Percentiles rank a stretch among this genome's conserved stretches.
Evolutionary conservation across 2,888 invertebrate species (phyloP).

Genomic region (Sympetrum striolatum): DNA sequence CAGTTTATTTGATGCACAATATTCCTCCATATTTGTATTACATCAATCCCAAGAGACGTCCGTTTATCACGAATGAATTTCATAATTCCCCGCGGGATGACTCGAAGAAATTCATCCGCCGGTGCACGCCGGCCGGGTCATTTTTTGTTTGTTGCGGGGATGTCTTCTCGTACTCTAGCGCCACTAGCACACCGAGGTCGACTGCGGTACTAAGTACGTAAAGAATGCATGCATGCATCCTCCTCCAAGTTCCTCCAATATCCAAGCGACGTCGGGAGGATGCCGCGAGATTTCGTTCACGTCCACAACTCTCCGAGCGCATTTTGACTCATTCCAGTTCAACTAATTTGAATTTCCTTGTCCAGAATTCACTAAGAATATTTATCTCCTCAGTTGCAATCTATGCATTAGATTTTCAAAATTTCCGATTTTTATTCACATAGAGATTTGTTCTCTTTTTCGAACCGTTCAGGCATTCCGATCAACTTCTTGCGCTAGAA

Average conservation of each 20-base stretch:
- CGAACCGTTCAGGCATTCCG: no score
- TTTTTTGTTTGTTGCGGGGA: neutral
- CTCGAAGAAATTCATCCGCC: neutral
- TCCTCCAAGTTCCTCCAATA: neutral
- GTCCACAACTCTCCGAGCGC: neutral
- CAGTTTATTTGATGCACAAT: no score
- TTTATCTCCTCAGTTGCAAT: no score
- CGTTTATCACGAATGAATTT: neutral
- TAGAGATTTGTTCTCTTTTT: no score
- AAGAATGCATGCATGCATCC: neutral
- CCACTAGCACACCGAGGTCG: neutral
- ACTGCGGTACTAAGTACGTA: neutral
- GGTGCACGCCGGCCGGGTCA: neutral
- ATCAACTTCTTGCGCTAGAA: no score
- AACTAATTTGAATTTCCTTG: no score
- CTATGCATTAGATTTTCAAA: no score
- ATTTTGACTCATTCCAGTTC: no score
- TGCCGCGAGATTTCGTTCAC: neutral
- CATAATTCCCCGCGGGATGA: neutral
- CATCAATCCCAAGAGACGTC: neutral
- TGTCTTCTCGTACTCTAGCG: neutral
- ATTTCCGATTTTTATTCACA: no score
- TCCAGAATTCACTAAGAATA: no score
- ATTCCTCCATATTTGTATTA: no score
- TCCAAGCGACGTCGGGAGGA: neutral